phyloP scores from a whole-genome alignment of 2,888 invertebrate species.

The Drosophila leonis region DNA sequence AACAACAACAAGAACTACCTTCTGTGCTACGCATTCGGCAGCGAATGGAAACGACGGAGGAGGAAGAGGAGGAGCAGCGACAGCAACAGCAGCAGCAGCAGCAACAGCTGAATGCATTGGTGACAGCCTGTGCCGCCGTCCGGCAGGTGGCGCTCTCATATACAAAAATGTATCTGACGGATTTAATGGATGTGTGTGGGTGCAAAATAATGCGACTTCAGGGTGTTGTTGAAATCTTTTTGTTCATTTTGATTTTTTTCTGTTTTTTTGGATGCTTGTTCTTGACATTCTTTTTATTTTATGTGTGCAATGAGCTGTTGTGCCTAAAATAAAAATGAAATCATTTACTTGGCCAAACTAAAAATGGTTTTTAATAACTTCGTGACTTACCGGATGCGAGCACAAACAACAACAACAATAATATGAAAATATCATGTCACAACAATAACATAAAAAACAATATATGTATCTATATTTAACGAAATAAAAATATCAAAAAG shows the following conservation, averaged over 20 bases:
- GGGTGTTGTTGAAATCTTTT: conserved; percentile 42
- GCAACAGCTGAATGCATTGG: conserved; percentile 55
- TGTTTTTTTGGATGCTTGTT: conserved; percentile 4
- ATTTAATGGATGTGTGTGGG: conserved; percentile 51
- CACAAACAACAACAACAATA: conserved; percentile 44
- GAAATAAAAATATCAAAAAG: conserved; percentile 35
- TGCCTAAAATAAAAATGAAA: conserved; percentile 82
- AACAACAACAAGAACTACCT: conserved; percentile 69
- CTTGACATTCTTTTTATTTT: conserved; percentile 28
- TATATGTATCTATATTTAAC: conserved; percentile 10
- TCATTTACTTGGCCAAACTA: conserved; percentile 73
- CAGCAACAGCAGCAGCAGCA: conserved; percentile 32
- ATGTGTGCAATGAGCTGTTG: conserved; percentile 64
- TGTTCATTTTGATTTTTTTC: conserved; percentile 17
- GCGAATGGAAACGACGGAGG: conserved; percentile 42
- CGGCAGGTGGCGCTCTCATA: conserved; percentile 56
- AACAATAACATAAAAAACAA: conserved; percentile 44
- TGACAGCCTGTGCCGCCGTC: conserved; percentile 39
- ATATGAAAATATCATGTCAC: conserved; percentile 53
- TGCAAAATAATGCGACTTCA: conserved; percentile 58
- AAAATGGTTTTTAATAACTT: conserved; percentile 70
- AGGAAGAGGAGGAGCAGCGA: conserved; percentile 13
- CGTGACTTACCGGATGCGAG: conserved; percentile 73
- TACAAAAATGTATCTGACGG: conserved; percentile 60
- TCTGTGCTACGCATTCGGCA: conserved; percentile 49